Conservation (phyloP, 1,140 invertebrate genomes). For the Wasmannia auropunctata region DNA sequence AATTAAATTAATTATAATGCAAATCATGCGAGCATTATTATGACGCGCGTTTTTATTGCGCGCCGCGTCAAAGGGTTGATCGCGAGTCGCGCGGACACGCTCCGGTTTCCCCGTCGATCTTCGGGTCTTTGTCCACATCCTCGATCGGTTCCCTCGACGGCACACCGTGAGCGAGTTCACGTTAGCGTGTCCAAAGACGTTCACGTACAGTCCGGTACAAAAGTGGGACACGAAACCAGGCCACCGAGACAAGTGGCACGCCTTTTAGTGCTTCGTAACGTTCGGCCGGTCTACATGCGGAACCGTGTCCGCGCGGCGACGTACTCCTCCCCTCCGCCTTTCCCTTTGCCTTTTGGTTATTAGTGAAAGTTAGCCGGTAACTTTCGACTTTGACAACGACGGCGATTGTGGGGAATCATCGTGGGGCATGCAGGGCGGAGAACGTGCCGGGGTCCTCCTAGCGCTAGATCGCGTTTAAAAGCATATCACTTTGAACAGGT, state of each 20-base stretch:
- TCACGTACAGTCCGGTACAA: slow-evolving; percentile 73
- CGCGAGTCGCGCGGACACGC: neutral
- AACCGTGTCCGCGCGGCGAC: slow-evolving; percentile 56
- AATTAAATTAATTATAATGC: neutral
- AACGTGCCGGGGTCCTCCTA: slow-evolving; percentile 53
- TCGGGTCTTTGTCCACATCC: neutral
- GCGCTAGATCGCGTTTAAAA: neutral
- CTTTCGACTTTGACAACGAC: slow-evolving; percentile 81
- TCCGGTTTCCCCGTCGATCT: slow-evolving; percentile 22
- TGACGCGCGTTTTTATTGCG: neutral
- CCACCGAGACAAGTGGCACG: slow-evolving; percentile 85
- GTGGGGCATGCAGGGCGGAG: slow-evolving; percentile 56
- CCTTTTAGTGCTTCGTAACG: slow-evolving; percentile 81
- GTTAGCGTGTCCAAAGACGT: slow-evolving; percentile 71
- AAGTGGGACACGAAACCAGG: slow-evolving; percentile 85
- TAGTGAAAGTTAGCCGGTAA: slow-evolving; percentile 84
- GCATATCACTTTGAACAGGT: slow-evolving; percentile 21
- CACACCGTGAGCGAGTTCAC: slow-evolving; percentile 59
- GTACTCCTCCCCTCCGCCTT: slow-evolving; percentile 64
- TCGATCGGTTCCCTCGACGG: slow-evolving; percentile 13
- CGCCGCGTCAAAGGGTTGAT: neutral
- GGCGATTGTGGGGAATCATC: slow-evolving; percentile 65
- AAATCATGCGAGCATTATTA: neutral
- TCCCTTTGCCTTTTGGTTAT: slow-evolving; percentile 70
- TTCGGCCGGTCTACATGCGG: slow-evolving; percentile 66